These are phyloP conservation scores for Lissocephala sabroskyi DNA, from an alignment of 2,888 invertebrate genomes.

Conservation along the genomic window DNA sequence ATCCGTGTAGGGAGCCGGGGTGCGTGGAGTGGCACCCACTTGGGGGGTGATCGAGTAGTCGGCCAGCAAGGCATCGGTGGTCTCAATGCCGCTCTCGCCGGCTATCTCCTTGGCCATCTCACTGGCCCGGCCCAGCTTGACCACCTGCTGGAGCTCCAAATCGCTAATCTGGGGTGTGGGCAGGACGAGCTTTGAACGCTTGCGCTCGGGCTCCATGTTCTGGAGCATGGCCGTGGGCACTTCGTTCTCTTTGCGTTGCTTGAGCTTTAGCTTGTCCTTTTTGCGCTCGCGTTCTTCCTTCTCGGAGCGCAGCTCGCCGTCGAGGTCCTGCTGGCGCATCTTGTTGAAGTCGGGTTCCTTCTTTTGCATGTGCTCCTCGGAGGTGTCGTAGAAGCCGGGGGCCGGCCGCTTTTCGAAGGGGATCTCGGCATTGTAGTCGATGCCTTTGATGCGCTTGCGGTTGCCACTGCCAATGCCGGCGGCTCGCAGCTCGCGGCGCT, in stretches of 20 bases:
- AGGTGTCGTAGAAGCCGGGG: constrained; percentile 95
- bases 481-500: constrained; percentile 96
- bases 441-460: constrained; percentile 81
- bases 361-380: constrained; percentile 89
- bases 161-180: constrained; percentile 98
- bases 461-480: constrained; percentile 86
- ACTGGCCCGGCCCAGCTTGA: constrained; percentile 91
- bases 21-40: constrained; percentile 84
- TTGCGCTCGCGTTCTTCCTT: constrained; percentile 94
- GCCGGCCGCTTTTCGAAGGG: constrained; percentile 97
- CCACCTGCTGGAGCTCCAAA: constrained; percentile 90
- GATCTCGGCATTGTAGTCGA: constrained; percentile 97
- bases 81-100: constrained; percentile 82
- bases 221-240: constrained; percentile 92
- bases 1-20: constrained; percentile 89
- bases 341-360: constrained; percentile 91
- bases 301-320: constrained; percentile 91
- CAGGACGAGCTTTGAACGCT: constrained; percentile 95
- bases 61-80: constrained; percentile 89
- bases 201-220: constrained; percentile 90
- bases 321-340: constrained; percentile 92
- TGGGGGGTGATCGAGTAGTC: constrained; percentile 90
- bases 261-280: constrained; percentile 95
- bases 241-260: constrained; percentile 96
- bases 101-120: constrained; percentile 93